Base-by-base conservation (phyloP, 2,797 vertebrate species). In the Darevskia mixta region DNA sequence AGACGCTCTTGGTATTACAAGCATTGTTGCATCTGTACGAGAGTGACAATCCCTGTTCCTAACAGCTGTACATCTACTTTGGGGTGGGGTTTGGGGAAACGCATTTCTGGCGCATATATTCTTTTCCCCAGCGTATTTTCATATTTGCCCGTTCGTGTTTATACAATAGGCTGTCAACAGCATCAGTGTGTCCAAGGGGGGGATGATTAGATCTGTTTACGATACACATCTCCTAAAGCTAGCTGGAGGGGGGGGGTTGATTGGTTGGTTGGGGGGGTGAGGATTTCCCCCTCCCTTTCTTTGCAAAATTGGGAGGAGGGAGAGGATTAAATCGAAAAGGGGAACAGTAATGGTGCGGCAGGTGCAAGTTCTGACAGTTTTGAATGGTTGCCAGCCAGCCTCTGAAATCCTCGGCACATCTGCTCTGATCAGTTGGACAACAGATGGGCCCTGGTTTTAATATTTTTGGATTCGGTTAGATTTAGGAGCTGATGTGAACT, bases 401-500 rank as follows among this genome's bases (percentile, higher is more conserved):
- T 90, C 86, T 72, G 93, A 95, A 92, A 95, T 93, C 95, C 93
- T 75, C 90, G 79, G 85, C 95, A 92, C 96, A 97, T 95, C 96
- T 97, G 96, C 85, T 94, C 90, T 93, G 95, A 91, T 96, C 96
- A 87, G 90, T 95, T 95, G 95, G 96, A 96, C 90, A 81, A 93
- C 97, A 97, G 97, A 96, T 96, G 96, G 97, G 96, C 91, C 93
- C 93, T 0, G 79, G 90, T 88, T 88, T 88, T 75, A 43, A 92
- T 92, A 89, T 95, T 96, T 96, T 94, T 95, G 96, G 95, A 90
- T 92, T 92, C 91, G 17, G 94, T 94, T 94, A 91, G 93, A 49
- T 49, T 85, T 20, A 41, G 87, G 92, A 88, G 95, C 81, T 83
- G 92, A 89, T 79, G 25, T 1, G 76, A 85, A 90, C 93, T 69